A percentile compares a stretch with the other conserved stretches of the same genome.
These are phyloP conservation scores for Pocillopora grandis DNA, from an alignment of 92 coral and sea anemone genomes.

Conservation along the genomic window DNA sequence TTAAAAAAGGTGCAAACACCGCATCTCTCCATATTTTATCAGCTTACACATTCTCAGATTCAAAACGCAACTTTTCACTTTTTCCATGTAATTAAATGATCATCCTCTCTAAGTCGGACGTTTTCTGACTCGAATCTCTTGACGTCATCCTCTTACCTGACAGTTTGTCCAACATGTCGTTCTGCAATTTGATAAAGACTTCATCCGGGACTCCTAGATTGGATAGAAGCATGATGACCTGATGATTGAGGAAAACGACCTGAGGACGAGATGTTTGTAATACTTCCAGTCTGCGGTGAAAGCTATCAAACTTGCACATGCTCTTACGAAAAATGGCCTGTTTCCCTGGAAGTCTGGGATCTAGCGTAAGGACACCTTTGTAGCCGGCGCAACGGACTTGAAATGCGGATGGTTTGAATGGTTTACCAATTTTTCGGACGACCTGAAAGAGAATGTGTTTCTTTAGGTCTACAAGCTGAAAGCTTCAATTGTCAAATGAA, in stretches of 20 bases:
- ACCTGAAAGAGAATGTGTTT: slow-evolving; percentile 45
- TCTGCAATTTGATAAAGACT: slow-evolving; percentile 73
- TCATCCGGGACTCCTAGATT: slow-evolving; percentile 95
- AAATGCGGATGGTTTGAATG: slow-evolving; percentile 84
- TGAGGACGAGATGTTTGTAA: slow-evolving; percentile 97
- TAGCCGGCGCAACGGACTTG: slow-evolving; percentile 96
- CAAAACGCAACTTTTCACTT: too few species aligned
- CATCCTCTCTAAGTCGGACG: too few species aligned
- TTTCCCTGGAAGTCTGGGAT: slow-evolving; percentile 67
- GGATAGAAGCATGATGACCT: slow-evolving; percentile 90
- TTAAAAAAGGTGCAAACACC: too few species aligned
- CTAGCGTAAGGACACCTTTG: slow-evolving; percentile 92
- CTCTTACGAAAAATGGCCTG: slow-evolving; percentile 76
- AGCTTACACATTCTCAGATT: too few species aligned
- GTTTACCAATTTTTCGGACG: slow-evolving; percentile 64
- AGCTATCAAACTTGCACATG: slow-evolving; percentile 88
- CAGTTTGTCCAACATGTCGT: slow-evolving; percentile 73
- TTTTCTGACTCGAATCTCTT: too few species aligned
- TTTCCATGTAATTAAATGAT: too few species aligned
- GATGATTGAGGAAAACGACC: slow-evolving; percentile 91
- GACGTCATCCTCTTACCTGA: slow-evolving; percentile 62
- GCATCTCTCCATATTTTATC: too few species aligned
- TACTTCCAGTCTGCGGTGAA: slow-evolving; percentile 89
- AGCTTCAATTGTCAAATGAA: background rate
- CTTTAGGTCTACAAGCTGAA: background rate